These are phyloP conservation scores for Galendromus occidentalis DNA, from an alignment of 1,140 invertebrate genomes.

Conservation along the genomic window DNA sequence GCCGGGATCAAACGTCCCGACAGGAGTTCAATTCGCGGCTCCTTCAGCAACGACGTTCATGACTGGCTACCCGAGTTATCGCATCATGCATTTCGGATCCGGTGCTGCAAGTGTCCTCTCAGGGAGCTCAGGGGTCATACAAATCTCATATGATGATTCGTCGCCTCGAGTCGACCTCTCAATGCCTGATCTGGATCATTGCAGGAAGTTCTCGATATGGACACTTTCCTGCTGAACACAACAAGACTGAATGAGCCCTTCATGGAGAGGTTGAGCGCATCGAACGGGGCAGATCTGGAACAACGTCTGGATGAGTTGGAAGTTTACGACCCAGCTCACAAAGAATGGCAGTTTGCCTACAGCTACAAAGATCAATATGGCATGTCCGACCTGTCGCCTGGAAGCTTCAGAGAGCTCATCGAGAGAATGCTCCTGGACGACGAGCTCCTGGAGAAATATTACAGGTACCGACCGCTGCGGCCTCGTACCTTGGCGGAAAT, in stretches of 20 bases:
- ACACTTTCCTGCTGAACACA: neutral
- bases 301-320: neutral
- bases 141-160: no score
- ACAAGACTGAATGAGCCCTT: neutral
- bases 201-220: neutral
- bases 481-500: no score
- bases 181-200: no score
- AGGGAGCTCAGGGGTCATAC: no score
- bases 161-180: no score
- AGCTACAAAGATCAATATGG: neutral
- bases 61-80: neutral
- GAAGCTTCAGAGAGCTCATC: neutral
- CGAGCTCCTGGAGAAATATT: neutral
- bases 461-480: no score
- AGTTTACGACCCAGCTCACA: neutral
- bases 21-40: neutral
- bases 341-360: neutral
- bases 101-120: neutral
- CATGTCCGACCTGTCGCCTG: neutral
- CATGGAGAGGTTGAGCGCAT: neutral
- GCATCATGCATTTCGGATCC: neutral
- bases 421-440: neutral
- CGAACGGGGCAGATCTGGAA: neutral
- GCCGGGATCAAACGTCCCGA: neutral
- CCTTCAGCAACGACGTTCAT: neutral